These are phyloP conservation scores for Cygnus buccinator DNA, from an alignment of 2,113 vertebrate genomes.

Conservation along the genomic window DNA sequence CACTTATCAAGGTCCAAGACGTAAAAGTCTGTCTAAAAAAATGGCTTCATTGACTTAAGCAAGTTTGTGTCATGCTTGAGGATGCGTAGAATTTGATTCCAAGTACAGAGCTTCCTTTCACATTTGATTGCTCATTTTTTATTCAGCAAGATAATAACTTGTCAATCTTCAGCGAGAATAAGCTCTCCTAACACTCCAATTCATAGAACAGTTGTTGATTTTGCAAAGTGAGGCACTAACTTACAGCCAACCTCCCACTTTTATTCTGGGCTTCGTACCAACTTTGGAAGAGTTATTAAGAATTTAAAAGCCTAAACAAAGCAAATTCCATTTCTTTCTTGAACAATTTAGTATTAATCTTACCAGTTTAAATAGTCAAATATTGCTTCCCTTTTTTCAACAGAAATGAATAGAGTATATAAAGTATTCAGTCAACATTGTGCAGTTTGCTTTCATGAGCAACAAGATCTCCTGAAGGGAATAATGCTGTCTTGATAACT, in stretches of 20 bases:
- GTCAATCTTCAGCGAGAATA: neutral
- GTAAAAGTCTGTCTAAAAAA: conserved; percentile 2
- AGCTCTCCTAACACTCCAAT: neutral
- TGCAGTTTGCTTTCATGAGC: neutral
- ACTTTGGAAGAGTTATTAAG: neutral
- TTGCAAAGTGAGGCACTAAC: neutral
- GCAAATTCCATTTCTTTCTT: neutral
- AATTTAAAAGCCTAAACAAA: neutral
- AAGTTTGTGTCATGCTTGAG: neutral
- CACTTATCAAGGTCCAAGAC: neutral
- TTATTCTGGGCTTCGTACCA: neutral
- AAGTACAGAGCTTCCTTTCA: conserved; percentile 11
- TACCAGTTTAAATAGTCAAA: neutral
- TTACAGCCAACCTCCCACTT: neutral
- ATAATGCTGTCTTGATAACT: neutral
- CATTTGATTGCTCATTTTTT: conserved; percentile 14
- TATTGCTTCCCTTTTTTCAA: neutral
- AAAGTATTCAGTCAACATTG: neutral
- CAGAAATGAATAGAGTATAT: neutral
- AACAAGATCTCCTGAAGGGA: neutral
- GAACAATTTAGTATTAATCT: neutral
- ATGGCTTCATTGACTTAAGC: neutral
- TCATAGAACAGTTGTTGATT: neutral
- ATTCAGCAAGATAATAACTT: conserved; percentile 43
- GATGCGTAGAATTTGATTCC: neutral